phyloP scores from a whole-genome alignment of 2,113 vertebrate species.

The Anser brachyrhynchus region DNA sequence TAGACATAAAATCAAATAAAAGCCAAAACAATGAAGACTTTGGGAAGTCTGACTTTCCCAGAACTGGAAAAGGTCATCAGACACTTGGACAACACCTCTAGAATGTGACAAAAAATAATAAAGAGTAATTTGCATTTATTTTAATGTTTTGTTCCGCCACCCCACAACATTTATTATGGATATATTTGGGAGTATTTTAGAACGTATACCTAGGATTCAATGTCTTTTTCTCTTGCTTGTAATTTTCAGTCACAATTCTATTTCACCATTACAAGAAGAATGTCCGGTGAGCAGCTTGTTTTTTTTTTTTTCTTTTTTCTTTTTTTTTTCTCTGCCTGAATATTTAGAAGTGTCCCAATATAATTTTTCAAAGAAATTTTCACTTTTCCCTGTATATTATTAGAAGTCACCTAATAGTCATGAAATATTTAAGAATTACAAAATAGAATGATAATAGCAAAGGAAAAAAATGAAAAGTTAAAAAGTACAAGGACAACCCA shows the following conservation, averaged over 20 bases:
- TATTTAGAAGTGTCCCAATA: background rate
- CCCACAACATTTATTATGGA: background rate
- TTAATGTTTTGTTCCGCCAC: background rate
- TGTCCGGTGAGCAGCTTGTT: background rate
- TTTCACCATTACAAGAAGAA: background rate
- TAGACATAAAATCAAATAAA: background rate
- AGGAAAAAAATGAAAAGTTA: background rate
- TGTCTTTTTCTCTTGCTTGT: background rate
- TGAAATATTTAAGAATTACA: background rate
- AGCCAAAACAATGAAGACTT: background rate
- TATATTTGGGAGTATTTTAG: background rate
- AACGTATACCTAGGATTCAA: background rate
- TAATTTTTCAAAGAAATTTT: background rate
- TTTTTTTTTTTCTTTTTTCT: background rate
- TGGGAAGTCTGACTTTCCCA: background rate
- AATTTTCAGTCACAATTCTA: background rate
- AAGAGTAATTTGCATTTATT: background rate
- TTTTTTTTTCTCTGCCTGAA: background rate
- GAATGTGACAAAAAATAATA: background rate
- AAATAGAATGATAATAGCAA: background rate
- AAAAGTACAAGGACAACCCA: background rate
- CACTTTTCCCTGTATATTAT: background rate
- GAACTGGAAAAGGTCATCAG: background rate
- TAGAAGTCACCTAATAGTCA: background rate
- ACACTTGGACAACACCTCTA: rapidly evolving